These are phyloP conservation scores for Carabus problematicus DNA, from an alignment of 2,888 invertebrate genomes.

Conservation along the genomic window DNA sequence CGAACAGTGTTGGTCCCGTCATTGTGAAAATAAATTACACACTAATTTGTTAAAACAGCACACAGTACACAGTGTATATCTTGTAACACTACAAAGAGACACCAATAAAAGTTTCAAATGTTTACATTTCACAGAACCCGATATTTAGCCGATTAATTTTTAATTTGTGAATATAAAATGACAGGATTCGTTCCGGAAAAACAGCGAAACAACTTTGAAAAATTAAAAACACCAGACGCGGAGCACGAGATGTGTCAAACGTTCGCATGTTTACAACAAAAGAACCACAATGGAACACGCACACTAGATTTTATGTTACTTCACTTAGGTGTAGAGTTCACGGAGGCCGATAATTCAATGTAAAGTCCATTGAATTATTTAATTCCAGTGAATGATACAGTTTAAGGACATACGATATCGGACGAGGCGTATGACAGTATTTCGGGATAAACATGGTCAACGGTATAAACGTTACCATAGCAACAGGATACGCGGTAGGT, in stretches of 20 bases:
- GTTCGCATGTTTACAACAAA: slow-evolving; percentile 34
- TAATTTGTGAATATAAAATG: too few relatives aligned
- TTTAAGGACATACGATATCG: slow-evolving; percentile 4
- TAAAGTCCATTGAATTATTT: too few relatives aligned
- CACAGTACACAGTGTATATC: not conserved
- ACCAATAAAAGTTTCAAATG: slow-evolving; percentile 4
- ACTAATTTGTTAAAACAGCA: slow-evolving; percentile 9
- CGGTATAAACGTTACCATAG: slow-evolving; percentile 33
- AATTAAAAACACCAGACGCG: slow-evolving; percentile 10
- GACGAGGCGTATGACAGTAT: slow-evolving; percentile 19
- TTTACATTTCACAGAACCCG: too few relatives aligned
- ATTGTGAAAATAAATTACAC: slow-evolving; percentile 7
- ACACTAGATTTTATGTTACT: slow-evolving; percentile 18
- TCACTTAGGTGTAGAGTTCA: too few relatives aligned
- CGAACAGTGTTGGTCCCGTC: slow-evolving; percentile 28
- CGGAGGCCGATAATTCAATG: too few relatives aligned
- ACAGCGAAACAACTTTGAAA: slow-evolving; percentile 2
- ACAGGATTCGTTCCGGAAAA: too few relatives aligned
- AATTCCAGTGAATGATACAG: not conserved
- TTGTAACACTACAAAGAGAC: not conserved
- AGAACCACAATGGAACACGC: slow-evolving; percentile 10
- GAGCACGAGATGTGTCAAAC: not conserved
- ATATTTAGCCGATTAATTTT: too few relatives aligned
- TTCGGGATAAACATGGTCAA: slow-evolving; percentile 21
- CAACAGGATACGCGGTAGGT: slow-evolving; percentile 14